Evolutionary conservation across 1,140 invertebrate species (phyloP).

Genomic region (Muscidifurax raptorellus): DNA sequence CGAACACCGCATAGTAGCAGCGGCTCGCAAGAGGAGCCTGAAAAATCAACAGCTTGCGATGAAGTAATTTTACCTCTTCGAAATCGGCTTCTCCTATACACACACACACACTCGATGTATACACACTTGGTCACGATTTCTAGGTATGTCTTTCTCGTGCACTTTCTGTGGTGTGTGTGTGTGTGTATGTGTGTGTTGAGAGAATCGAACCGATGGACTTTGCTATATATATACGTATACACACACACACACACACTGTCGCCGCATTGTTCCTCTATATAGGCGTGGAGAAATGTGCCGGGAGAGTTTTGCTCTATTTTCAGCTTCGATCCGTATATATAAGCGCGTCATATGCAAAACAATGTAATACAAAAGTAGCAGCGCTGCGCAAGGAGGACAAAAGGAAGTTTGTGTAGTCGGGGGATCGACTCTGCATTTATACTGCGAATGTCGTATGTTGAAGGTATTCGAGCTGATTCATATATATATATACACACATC

Average conservation of each 20-base stretch:
- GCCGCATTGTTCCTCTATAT: constrained; percentile 45
- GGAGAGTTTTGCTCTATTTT: constrained; percentile 42
- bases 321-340: constrained; percentile 22
- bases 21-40: too few relatives aligned
- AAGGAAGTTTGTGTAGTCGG: constrained; percentile 11
- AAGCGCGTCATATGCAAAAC: constrained; percentile 40
- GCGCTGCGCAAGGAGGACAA: not conserved
- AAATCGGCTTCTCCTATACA: constrained; percentile 29
- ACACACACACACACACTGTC: too few relatives aligned
- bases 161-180: too few relatives aligned
- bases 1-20: not conserved
- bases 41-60: not conserved
- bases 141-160: constrained; percentile 55
- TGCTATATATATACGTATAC: constrained; percentile 30
- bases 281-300: not conserved
- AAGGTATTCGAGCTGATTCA: too few relatives aligned
- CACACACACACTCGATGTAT: not conserved
- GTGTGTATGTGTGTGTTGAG: too few relatives aligned
- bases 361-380: constrained; percentile 34
- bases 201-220: constrained; percentile 45
- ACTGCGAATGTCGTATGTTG: too few relatives aligned
- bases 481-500: too few relatives aligned
- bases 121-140: constrained; percentile 71
- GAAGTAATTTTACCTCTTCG: constrained; percentile 9
- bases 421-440: constrained; percentile 8